Conservation (phyloP, 1,140 invertebrate genomes). For the Ylistrum balloti region DNA sequence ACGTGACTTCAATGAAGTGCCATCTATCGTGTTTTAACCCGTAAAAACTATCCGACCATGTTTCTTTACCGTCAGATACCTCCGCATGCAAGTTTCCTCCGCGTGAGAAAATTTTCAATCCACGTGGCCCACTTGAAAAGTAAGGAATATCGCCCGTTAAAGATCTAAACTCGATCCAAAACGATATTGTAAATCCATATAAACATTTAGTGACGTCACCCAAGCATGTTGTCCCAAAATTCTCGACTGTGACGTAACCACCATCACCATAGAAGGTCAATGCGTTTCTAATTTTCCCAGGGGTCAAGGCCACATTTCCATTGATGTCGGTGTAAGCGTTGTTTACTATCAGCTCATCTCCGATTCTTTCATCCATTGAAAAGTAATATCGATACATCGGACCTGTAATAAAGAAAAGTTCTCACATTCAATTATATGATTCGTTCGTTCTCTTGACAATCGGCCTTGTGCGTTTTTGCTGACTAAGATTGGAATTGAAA, state of each 20-base stretch:
- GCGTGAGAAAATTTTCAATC: conserved; percentile 72
- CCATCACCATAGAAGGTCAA: conserved; percentile 68
- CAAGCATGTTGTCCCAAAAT: conserved; percentile 72
- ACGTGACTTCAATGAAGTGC: conserved; percentile 81
- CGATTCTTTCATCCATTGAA: conserved; percentile 70
- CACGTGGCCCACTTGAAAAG: conserved; percentile 63
- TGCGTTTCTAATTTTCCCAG: conserved; percentile 74
- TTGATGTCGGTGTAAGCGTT: conserved; percentile 64
- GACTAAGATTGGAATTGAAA: no score
- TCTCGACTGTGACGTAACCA: conserved; percentile 74
- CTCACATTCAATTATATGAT: no score
- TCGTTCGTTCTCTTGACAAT: no score
- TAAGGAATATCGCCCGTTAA: conserved; percentile 65
- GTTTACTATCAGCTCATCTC: conserved; percentile 62
- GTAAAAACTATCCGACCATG: conserved; percentile 63
- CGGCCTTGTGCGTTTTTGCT: no score
- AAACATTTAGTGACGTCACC: conserved; percentile 73
- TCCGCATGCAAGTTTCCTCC: conserved; percentile 69
- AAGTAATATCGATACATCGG: conserved; percentile 77
- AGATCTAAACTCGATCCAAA: conserved; percentile 75
- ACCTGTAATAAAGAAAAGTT: conserved; percentile 62
- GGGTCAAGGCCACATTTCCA: conserved; percentile 65
- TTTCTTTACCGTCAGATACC: conserved; percentile 65
- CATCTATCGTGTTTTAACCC: conserved; percentile 69
- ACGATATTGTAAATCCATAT: conserved; percentile 77